phyloP scores from a whole-genome alignment of 2,888 invertebrate genomes.

The Sphecodes monilicornis region DNA sequence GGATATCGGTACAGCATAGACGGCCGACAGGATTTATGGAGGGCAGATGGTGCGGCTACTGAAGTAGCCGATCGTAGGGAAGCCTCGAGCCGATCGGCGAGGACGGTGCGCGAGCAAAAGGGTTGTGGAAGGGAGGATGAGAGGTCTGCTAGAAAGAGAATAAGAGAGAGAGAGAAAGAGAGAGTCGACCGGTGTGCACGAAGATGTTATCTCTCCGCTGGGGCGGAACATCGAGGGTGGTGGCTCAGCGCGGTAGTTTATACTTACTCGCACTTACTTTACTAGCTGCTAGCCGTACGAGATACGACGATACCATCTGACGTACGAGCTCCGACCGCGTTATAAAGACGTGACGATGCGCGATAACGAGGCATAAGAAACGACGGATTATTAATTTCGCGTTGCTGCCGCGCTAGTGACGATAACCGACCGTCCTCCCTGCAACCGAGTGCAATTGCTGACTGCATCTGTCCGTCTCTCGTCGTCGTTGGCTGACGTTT shows the following conservation, averaged over 20 bases:
- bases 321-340: constrained; percentile 74
- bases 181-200: constrained; percentile 59
- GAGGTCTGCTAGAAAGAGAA: constrained; percentile 25
- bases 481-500: neutral
- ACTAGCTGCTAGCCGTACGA: constrained; percentile 78
- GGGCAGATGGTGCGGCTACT: constrained; percentile 71
- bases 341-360: constrained; percentile 80
- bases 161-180: constrained; percentile 43
- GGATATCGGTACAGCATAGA: constrained; percentile 65
- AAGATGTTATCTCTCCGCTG: constrained; percentile 78
- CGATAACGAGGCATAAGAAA: constrained; percentile 75
- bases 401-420: constrained; percentile 52
- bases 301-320: constrained; percentile 80
- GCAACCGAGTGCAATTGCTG: neutral
- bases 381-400: constrained; percentile 76
- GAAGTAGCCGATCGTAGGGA: constrained; percentile 72
- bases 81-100: constrained; percentile 69
- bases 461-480: neutral
- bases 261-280: constrained; percentile 78
- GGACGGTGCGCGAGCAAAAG: constrained; percentile 69
- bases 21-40: constrained; percentile 68
- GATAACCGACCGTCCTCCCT: constrained; percentile 30
- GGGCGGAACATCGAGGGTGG: constrained; percentile 78
- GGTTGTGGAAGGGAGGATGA: constrained; percentile 62
- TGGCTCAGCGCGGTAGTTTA: constrained; percentile 76